These are phyloP conservation scores for Corella eumyota DNA, from an alignment of 23 tunicate species.

Conservation along the genomic window DNA sequence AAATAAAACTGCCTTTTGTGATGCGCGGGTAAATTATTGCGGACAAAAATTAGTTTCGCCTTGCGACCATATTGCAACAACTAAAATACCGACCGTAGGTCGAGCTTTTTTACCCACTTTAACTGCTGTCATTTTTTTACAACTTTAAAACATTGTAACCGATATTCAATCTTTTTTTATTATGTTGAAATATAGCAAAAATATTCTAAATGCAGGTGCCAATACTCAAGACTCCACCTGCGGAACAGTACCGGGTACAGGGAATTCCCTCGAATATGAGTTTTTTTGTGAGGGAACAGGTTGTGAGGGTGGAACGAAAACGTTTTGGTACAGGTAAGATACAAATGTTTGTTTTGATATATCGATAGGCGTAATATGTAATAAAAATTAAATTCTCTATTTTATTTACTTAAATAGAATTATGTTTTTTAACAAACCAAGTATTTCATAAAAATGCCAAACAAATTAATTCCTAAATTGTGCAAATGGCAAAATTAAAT, in stretches of 20 bases:
- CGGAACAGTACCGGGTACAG: constrained; percentile 3
- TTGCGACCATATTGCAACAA: too few species aligned
- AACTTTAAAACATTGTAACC: too few species aligned
- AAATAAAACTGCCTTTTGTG: too few species aligned
- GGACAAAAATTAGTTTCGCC: too few species aligned
- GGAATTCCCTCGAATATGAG: constrained; percentile 7
- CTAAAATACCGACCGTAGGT: too few species aligned
- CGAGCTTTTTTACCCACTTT: too few species aligned
- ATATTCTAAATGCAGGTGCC: too few species aligned
- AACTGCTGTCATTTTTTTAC: too few species aligned
- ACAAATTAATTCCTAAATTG: not conserved
- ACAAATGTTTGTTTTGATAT: not conserved
- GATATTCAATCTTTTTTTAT: too few species aligned
- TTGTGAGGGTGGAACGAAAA: constrained; percentile 27
- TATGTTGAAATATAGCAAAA: too few species aligned
- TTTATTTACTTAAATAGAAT: not conserved
- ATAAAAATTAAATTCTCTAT: not conserved
- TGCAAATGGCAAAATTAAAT: not conserved
- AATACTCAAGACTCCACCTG: too few species aligned
- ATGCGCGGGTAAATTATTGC: too few species aligned
- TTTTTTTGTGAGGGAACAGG: constrained; percentile 24
- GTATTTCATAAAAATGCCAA: not conserved
- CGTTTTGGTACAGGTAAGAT: constrained; percentile 46
- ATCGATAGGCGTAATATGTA: not conserved
- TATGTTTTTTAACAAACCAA: not conserved